Percentiles rank a stretch among this genome's conserved stretches.
These are phyloP conservation scores for Stomatorhinus walkeri DNA, from an alignment of 2,797 vertebrate species.

Conservation along the genomic window DNA sequence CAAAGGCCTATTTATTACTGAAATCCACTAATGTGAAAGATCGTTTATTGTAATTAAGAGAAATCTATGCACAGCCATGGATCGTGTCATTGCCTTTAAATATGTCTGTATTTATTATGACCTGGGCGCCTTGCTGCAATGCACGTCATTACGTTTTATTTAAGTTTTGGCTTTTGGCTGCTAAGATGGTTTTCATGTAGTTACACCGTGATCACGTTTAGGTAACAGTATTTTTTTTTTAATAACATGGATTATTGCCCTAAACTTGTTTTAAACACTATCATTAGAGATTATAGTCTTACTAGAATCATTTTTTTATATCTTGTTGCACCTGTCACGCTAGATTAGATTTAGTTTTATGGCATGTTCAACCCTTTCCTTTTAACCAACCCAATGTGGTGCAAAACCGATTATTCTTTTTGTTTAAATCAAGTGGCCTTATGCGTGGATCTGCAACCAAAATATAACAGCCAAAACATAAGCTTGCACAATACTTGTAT, in stretches of 20 bases:
- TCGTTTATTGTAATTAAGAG: not conserved
- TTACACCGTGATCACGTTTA: not conserved
- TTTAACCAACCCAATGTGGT: not conserved
- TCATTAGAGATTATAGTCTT: not conserved
- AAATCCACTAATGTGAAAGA: constrained; percentile 11
- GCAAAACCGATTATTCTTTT: not conserved
- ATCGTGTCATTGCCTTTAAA: not conserved
- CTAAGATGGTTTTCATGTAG: constrained; percentile 8
- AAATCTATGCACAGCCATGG: not conserved
- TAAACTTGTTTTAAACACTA: not conserved
- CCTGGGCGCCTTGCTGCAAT: not conserved
- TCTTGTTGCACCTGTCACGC: not conserved
- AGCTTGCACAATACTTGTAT: not conserved
- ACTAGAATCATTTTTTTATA: not conserved
- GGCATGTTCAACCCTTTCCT: not conserved
- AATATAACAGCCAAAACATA: not conserved
- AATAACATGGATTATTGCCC: not conserved
- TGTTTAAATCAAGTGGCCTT: not conserved
- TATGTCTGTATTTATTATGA: constrained; percentile 9
- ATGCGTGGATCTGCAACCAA: not conserved
- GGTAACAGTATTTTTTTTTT: not conserved
- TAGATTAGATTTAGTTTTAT: not conserved
- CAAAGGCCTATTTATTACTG: not conserved
- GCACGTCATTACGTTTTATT: not conserved
- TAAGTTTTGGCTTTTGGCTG: not conserved